These are phyloP conservation scores for Chionomys nivalis DNA, from an alignment of 2,113 vertebrate species.

Conservation along the genomic window DNA sequence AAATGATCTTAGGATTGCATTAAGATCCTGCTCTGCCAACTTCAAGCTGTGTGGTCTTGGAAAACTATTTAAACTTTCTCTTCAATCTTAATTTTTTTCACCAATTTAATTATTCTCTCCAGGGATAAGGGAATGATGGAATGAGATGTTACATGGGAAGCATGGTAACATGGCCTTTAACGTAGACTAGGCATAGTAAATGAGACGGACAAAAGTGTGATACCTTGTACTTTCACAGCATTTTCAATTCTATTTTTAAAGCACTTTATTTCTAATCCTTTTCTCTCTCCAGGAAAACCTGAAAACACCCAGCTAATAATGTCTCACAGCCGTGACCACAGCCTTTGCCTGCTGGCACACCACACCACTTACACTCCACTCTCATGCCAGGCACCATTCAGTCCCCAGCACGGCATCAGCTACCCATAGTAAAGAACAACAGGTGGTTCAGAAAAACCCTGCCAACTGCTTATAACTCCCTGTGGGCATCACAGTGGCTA, in stretches of 20 bases:
- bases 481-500: slow-evolving; percentile 21
- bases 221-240: slow-evolving; percentile 16
- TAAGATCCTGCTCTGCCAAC: neutral
- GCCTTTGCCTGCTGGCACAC: slow-evolving; percentile 58
- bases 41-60: slow-evolving; percentile 6
- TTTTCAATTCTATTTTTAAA: slow-evolving; percentile 62
- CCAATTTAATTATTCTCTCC: slow-evolving; percentile 3
- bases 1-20: neutral
- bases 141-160: neutral
- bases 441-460: slow-evolving; percentile 54
- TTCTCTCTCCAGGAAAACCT: slow-evolving; percentile 67
- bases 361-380: slow-evolving; percentile 37
- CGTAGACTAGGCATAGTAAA: slow-evolving; percentile 12
- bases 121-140: neutral
- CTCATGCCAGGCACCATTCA: slow-evolving; percentile 55
- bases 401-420: neutral
- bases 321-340: slow-evolving; percentile 40
- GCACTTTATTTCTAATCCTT: slow-evolving; percentile 36
- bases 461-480: slow-evolving; percentile 46
- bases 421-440: slow-evolving; percentile 60
- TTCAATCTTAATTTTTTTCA: neutral
- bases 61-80: slow-evolving; percentile 24
- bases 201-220: neutral
- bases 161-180: neutral
- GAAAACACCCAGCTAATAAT: slow-evolving; percentile 65